Evolutionary conservation across 2,888 invertebrate species (phyloP).

Genomic region (Cheilosia urbana): DNA sequence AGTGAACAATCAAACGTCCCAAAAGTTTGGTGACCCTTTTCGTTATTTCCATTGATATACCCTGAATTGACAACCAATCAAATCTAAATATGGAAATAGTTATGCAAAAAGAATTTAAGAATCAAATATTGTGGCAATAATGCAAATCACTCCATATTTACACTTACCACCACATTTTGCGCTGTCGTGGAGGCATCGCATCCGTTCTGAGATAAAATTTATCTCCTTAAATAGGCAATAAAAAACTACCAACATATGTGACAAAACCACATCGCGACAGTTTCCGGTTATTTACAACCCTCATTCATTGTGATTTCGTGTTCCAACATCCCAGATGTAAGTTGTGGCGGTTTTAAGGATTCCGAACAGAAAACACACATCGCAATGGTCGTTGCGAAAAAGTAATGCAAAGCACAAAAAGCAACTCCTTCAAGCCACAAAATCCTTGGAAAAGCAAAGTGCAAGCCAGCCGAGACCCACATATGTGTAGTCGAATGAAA

Average conservation of each 20-base stretch:
- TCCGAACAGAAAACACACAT: conserved; percentile 4
- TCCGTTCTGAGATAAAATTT: conserved; percentile 37
- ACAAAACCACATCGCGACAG: conserved; percentile 57
- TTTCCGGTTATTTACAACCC: conserved; percentile 55
- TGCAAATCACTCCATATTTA: background rate
- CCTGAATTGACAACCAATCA: background rate
- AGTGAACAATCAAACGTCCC: background rate
- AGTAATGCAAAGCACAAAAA: conserved; percentile 1
- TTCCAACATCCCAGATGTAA: conserved; percentile 11
- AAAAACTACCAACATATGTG: conserved; percentile 47
- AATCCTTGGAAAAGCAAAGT: background rate
- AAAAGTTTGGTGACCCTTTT: background rate
- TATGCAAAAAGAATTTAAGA: background rate
- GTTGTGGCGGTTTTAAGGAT: conserved; percentile 5
- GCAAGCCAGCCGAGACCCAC: background rate
- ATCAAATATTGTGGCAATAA: conserved; percentile 12
- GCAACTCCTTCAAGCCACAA: conserved; percentile 22
- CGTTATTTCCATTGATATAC: too few species aligned
- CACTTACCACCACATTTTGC: background rate
- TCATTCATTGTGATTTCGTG: conserved; percentile 50
- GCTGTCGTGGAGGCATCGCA: conserved; percentile 5
- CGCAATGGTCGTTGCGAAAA: background rate
- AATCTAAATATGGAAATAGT: background rate
- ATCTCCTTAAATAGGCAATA: conserved; percentile 48
- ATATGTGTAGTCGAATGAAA: background rate